These are phyloP conservation scores for Catocala sponsa DNA, from an alignment of 2,888 invertebrate species.

Conservation along the genomic window DNA sequence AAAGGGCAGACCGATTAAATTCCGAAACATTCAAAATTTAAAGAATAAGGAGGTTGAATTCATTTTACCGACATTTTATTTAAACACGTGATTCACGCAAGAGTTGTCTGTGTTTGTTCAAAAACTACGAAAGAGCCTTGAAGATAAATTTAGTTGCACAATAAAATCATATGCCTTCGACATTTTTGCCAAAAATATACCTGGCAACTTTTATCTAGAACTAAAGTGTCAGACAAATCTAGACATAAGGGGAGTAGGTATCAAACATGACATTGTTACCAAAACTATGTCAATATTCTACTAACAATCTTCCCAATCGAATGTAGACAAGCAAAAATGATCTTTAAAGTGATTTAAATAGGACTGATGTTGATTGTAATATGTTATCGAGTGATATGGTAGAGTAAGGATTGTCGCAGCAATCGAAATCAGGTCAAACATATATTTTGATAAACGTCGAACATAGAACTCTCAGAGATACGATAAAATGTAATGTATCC, in stretches of 20 bases:
- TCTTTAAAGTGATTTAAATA: conserved; percentile 47
- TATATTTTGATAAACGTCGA: conserved; percentile 67
- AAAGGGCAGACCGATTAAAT: not conserved
- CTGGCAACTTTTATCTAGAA: conserved; percentile 24
- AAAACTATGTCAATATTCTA: conserved; percentile 66
- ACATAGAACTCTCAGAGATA: conserved; percentile 57
- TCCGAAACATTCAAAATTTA: not conserved
- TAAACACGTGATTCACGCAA: conserved; percentile 2
- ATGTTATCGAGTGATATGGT: conserved; percentile 64
- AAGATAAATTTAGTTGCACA: conserved; percentile 2
- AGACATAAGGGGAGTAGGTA: conserved; percentile 62
- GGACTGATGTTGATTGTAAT: conserved; percentile 37
- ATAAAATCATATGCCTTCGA: not conserved
- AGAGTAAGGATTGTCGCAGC: conserved; percentile 59
- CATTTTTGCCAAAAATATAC: conserved; percentile 8
- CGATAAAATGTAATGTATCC: conserved; percentile 11
- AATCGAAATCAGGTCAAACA: conserved; percentile 77
- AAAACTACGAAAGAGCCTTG: conserved; percentile 9
- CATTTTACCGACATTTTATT: conserved; percentile 3
- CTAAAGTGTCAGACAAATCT: conserved; percentile 51
- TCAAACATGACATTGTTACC: conserved; percentile 40
- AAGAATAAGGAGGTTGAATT: not conserved
- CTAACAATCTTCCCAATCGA: conserved; percentile 36
- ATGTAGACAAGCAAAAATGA: conserved; percentile 43
- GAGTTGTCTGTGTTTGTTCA: not conserved